Evolutionary conservation across 2,888 invertebrate species (phyloP), one percentile per base, ranked within the genome.

Genomic region (Pomacea canaliculata): DNA sequence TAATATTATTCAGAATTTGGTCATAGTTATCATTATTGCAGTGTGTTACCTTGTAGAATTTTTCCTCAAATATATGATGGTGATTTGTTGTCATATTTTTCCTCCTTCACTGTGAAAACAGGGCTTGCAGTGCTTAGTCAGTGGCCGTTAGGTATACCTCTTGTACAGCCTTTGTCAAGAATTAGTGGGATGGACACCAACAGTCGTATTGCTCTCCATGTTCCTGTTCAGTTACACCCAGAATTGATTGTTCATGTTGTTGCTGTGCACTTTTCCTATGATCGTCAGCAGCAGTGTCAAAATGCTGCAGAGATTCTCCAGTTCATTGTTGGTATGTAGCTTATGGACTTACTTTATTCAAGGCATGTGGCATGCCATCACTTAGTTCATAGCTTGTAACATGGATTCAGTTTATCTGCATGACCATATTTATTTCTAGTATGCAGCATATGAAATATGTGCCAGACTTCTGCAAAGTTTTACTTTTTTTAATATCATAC

Each of bases 201-300:
- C 75, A 81, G 79, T 59, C 79, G 89, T 19, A 76, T 87, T 51
- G 81, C 82, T 9, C 76, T 89, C 10, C 85, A 86, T 77, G 84
- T 81, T 10, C 78, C 78, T 37, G 70, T 88, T 12, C 68, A 78
- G 59, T 49, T 84, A 1, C 73, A 73, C 12, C 60, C 76, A 9
- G 72, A 76, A 9, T 72, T 51, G 1, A 49, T 51, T 9, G 74
- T 79, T 12, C 81, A 85, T 78, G 63, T 88, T 8, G 71, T 85
- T 60, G 84, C 83, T 10, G 83, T 86, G 10, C 89, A 89, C 70
- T 81, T 89, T 67, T 88, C 89, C 8, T 88, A 88, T 74, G 83
- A 88, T 72, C 79, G 86, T 72, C 81, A 82, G 56, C 88, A 88
- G 78, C 88, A 89, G 78, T 89, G 89, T 81, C 78, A 79, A 66